Base-by-base conservation (phyloP, 2,888 invertebrate genomes). In the Sceliomorpha sp. region DNA sequence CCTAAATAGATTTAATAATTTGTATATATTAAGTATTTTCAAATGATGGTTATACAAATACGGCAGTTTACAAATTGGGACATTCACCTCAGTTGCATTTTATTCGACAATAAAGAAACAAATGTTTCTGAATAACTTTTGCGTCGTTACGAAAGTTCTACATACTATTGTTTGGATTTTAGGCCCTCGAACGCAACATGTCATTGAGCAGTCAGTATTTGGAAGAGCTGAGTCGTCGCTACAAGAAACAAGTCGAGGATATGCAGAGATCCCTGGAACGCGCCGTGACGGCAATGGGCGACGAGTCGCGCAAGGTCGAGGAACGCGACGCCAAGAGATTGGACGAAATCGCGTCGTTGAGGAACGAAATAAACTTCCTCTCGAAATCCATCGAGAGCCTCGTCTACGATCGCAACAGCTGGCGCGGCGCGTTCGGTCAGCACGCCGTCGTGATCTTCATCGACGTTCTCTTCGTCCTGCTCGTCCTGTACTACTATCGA, bases 241-340 rank as follows among this genome's bases (percentile, higher is more conserved):
- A 98, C 89, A 97, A 97, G 86, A 96, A 96, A 78, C 98, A 98
- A 89, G 97, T 98, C 44, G 98, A 98, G 88, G 98, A 98, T 82
- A 94, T 98, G 92, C 96, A 97, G 87, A 91, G 92, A 75, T 92
- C 95, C 1, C 91, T 96, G 76, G 94, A 95, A 75, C 94, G 94
- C 78, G 95, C 95, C 0, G 91, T 96, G 24, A 90, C 91, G 14
- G 91, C 93, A 42, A 91, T 94, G 89, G 91, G 91, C 59, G 95
- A 95, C 73, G 94, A 95, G 79, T 91, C 92, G 45, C 90, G 91
- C 40, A 92, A 91, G 73, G 91, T 92, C 70, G 91, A 91, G 74
- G 94, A 94, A 74, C 89, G 94, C n/a, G 96, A 96, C 85, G 92
- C 92, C 67, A 92, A 93, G 75, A 94, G 94, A 80, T 90, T 93